Evolutionary conservation across 2,888 invertebrate genomes (phyloP).

Genomic region (Amblyteles armatorius): DNA sequence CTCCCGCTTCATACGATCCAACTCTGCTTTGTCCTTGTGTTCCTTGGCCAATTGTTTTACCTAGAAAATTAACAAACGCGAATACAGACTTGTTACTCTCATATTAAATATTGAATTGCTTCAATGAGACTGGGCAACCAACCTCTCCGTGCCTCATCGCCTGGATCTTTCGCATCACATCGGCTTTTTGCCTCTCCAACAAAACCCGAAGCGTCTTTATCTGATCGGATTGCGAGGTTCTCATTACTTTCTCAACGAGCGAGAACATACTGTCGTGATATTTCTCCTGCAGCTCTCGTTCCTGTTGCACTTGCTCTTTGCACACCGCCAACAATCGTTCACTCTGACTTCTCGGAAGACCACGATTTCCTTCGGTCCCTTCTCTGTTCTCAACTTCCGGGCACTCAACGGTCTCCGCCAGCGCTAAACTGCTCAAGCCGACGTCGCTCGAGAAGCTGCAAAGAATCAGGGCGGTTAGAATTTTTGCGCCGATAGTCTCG

Average conservation of each 20-base stretch:
- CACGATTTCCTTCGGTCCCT: conserved; percentile 85
- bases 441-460: conserved; percentile 80
- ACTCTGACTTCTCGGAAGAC: conserved; percentile 88
- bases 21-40: conserved; percentile 96
- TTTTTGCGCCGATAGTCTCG: not conserved
- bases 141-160: conserved; percentile 93
- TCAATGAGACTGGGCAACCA: conserved; percentile 21
- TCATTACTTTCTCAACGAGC: conserved; percentile 92
- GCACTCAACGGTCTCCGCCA: conserved; percentile 85
- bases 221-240: conserved; percentile 92
- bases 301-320: conserved; percentile 89
- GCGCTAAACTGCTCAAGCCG: conserved; percentile 75
- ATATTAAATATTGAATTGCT: not conserved
- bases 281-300: conserved; percentile 92
- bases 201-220: conserved; percentile 91
- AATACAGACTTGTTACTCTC: not conserved
- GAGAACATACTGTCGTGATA: conserved; percentile 93
- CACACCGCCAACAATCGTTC: conserved; percentile 88
- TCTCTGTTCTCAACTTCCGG: conserved; percentile 83
- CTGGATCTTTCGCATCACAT: conserved; percentile 93
- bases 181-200: conserved; percentile 90
- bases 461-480: not conserved
- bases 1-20: conserved; percentile 94
- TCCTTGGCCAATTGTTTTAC: conserved; percentile 94
- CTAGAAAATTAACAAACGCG: conserved; percentile 66